Percentiles rank a stretch among this genome's conserved stretches.
Conservation (phyloP, 2,113 vertebrate species). For the Pangasianodon gigas region DNA sequence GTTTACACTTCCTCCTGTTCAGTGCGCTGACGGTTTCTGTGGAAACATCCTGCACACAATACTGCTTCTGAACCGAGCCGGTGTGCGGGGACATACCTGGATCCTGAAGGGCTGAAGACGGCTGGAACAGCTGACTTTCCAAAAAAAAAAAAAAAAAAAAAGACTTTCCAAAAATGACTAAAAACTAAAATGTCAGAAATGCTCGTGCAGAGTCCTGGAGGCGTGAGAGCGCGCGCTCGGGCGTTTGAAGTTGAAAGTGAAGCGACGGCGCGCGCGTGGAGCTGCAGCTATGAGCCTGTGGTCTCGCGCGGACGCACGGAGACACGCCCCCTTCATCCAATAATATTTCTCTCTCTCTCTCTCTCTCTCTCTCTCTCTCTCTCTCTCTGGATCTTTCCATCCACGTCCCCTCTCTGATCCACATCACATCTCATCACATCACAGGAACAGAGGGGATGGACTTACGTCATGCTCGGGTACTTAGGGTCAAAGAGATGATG, state of each 20-base stretch:
- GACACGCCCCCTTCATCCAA: conserved; percentile 31
- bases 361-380: background rate
- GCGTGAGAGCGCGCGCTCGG: background rate
- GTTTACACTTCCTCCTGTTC: background rate
- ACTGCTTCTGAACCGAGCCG: background rate
- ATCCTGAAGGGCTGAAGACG: background rate
- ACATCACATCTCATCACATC: background rate
- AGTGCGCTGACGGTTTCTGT: background rate
- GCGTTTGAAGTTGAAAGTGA: conserved; percentile 5
- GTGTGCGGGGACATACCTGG: conserved; percentile 8
- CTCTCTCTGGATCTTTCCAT: background rate
- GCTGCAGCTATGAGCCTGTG: conserved; percentile 12
- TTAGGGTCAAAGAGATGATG: background rate
- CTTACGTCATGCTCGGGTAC: conserved; percentile 6
- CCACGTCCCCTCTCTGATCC: background rate
- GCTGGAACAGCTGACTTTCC: background rate
- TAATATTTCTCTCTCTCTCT: background rate
- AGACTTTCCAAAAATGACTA: background rate
- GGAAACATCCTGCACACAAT: background rate
- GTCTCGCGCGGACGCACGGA: conserved; percentile 21
- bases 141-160: background rate
- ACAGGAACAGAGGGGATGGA: background rate
- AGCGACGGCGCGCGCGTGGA: conserved; percentile 5
- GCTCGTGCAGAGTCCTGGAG: background rate
- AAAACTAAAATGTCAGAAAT: background rate